Base-by-base conservation (phyloP, 23 tunicate genomes). In the Trididemnum miniatum region DNA sequence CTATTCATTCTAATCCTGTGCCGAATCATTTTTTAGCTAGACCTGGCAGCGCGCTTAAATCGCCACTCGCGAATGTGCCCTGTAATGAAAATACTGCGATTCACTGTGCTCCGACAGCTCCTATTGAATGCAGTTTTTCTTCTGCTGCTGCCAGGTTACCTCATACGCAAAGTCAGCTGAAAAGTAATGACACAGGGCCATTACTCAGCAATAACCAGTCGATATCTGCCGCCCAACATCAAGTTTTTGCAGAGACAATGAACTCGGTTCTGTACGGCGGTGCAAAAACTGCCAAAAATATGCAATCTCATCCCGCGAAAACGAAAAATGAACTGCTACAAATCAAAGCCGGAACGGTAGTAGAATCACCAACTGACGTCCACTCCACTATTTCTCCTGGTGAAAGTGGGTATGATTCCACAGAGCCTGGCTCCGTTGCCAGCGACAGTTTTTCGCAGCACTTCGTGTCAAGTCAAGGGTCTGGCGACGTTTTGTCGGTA, bases 371-470 rank as follows among this genome's bases (percentile, higher is more conserved):
- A 23, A 49, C 81, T 27, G 95, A 90, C 37, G 82, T 77, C 34
- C 89, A 91, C 23, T 65, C 90, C 2, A 91, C 88, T 4, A 91
- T 91, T 0, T 91, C 97, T 30, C 97, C 97, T 32, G 90, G 82
- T 29, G 97, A 91, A 77, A 91, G 97, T 44, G 97, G 97, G 26
- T 91, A 91, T 71, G 97, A 91, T 52, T 91, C 97, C 51, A 88
- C 91, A 1, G 97, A 91, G 24, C 39, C 77, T 57, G 34, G 65
- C 28, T 81, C 83, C 28, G 71, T 77, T 0, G 25, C 81, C 1
- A 65, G 78, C 52, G 83, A 77, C 18, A 85, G 25, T 28, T 34
- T 52, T 40, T 71, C 76, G 36, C 86, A 82, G 50, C 84, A 80
- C 59, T 25, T 20, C 76, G 1, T 76, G 63, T 31, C 49, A 34